Conservation (phyloP, 1,140 invertebrate genomes). For the Danaus melanippus region DNA sequence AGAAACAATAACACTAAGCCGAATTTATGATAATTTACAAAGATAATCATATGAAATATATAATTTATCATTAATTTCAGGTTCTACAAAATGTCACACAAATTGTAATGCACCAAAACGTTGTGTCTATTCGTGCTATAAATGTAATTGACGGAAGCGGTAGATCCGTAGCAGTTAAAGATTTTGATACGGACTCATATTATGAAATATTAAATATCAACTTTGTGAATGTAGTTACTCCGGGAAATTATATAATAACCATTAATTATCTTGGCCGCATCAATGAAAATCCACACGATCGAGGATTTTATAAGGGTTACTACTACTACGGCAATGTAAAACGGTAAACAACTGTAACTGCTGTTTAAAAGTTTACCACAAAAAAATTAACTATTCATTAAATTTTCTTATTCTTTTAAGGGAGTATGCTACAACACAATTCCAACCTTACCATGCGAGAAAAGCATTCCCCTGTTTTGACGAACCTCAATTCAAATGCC, state of each 20-base stretch:
- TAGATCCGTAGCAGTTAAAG: constrained; percentile 25
- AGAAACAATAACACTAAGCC: background rate
- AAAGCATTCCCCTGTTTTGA: constrained; percentile 92
- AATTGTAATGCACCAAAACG: constrained; percentile 58
- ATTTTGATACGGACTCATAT: constrained; percentile 42
- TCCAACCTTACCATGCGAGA: constrained; percentile 85
- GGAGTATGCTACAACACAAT: constrained; percentile 82
- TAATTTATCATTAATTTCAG: constrained; percentile 30
- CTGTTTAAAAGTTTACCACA: constrained; percentile 2
- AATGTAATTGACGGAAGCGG: constrained; percentile 29
- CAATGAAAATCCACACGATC: constrained; percentile 46
- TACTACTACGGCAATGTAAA: constrained; percentile 36
- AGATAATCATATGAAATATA: background rate
- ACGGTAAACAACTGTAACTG: constrained; percentile 25
- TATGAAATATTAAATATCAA: constrained; percentile 50
- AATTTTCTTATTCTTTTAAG: constrained; percentile 44
- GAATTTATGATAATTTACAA: too few relatives aligned
- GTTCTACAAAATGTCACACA: constrained; percentile 37
- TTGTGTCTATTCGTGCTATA: constrained; percentile 37
- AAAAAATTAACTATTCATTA: background rate
- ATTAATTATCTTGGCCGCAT: constrained; percentile 43
- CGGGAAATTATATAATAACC: constrained; percentile 43
- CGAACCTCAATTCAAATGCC: constrained; percentile 87
- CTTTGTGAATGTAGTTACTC: constrained; percentile 28
- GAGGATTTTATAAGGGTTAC: constrained; percentile 60